Conservation (phyloP, 2,888 invertebrate species). For the Oegoconia quadripuncta region DNA sequence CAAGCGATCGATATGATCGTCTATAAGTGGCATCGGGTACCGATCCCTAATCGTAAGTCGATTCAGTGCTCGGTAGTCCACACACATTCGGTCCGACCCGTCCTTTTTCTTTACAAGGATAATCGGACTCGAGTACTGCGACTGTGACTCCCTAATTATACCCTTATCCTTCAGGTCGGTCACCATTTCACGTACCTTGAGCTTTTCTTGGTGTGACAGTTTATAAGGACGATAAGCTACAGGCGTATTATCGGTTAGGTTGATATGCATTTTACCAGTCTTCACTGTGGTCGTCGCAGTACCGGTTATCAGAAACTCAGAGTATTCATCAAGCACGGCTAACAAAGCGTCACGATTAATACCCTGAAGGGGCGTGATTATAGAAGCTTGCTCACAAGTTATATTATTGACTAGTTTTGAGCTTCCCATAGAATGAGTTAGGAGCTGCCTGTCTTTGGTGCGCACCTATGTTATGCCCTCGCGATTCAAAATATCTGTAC, state of each 20-base stretch:
- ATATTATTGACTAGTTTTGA: neutral
- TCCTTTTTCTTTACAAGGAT: conserved; percentile 13
- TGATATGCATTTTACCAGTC: conserved; percentile 26
- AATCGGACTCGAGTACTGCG: conserved; percentile 21
- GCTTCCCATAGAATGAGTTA: conserved; percentile 4
- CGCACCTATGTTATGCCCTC: conserved; percentile 23
- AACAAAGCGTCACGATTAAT: conserved; percentile 3
- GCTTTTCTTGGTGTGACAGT: conserved; percentile 22
- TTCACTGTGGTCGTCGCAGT: conserved; percentile 25
- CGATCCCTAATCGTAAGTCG: conserved; percentile 10
- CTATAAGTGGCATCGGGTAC: conserved; percentile 13
- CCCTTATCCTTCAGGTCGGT: conserved; percentile 21
- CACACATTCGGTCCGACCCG: conserved; percentile 4
- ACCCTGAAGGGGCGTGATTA: conserved; percentile 14
- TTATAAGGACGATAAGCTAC: conserved; percentile 25
- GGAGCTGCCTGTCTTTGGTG: conserved; percentile 15
- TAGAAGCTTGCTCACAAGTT: neutral
- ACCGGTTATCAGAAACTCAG: conserved; percentile 19
- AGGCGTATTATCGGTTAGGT: conserved; percentile 18
- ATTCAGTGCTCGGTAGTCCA: conserved; percentile 15
- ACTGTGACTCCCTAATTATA: conserved; percentile 22
- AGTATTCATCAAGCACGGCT: conserved; percentile 17
- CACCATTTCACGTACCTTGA: conserved; percentile 21
- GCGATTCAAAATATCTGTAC: conserved; percentile 25
- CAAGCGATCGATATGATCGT: conserved; percentile 14